These are phyloP conservation scores for Stegodyphus mimosarum DNA, from an alignment of 1,140 invertebrate species.

Conservation along the genomic window DNA sequence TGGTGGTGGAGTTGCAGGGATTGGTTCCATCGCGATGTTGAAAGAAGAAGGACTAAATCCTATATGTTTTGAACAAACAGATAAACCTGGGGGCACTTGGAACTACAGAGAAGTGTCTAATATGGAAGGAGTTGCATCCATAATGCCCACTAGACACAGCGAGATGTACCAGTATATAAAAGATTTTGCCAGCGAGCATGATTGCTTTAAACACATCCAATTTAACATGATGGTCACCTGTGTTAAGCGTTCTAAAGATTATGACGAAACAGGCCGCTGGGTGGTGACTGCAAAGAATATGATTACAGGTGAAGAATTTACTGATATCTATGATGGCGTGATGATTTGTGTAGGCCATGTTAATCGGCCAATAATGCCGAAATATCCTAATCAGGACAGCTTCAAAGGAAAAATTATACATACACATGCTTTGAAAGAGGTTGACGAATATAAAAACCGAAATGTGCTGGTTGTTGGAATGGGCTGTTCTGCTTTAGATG, in stretches of 20 bases:
- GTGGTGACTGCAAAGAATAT: constrained; percentile 64
- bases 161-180: constrained; percentile 65
- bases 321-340: constrained; percentile 49
- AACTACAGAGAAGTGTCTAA: not conserved
- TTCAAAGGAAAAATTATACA: constrained; percentile 62
- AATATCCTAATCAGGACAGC: constrained; percentile 61
- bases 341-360: constrained; percentile 65
- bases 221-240: not conserved
- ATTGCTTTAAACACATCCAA: constrained; percentile 51
- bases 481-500: constrained; percentile 61
- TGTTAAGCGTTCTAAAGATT: constrained; percentile 65
- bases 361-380: constrained; percentile 64
- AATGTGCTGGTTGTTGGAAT: constrained; percentile 64
- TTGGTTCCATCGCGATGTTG: not conserved
- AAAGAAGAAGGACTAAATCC: not conserved
- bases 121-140: constrained; percentile 56
- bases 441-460: not conserved
- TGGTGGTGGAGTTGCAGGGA: not conserved
- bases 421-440: constrained; percentile 6
- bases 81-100: not conserved
- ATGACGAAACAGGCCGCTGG: constrained; percentile 67
- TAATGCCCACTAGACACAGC: constrained; percentile 64
- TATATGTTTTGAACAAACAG: not conserved
- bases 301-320: constrained; percentile 56
- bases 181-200: constrained; percentile 64